phyloP scores from a whole-genome alignment of 92 coral and sea anemone genomes.

The Ricordea florida region DNA sequence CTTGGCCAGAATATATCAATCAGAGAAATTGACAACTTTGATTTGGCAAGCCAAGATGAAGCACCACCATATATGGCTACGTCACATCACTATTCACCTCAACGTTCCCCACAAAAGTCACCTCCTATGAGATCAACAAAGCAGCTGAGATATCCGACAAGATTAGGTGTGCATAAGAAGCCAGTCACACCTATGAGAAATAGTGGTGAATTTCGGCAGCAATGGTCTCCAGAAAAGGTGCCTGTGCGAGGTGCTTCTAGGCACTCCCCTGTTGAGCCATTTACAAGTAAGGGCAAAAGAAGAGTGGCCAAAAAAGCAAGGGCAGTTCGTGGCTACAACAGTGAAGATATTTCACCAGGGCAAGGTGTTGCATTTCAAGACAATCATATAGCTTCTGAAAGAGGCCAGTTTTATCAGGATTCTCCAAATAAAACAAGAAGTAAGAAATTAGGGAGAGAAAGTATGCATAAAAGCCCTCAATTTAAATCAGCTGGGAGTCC shows the following conservation, averaged over 20 bases:
- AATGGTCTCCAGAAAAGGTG: no score
- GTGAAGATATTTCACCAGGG: background rate
- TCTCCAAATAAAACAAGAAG: background rate
- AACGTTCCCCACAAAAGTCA: slow-evolving; percentile 25
- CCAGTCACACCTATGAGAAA: no score
- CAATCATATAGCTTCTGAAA: background rate
- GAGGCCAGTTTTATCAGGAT: background rate
- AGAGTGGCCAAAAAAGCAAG: slow-evolving; percentile 4
- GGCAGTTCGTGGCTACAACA: background rate
- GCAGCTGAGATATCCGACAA: slow-evolving; percentile 8
- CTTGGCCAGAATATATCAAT: slow-evolving; percentile 90
- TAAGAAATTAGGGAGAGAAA: background rate
- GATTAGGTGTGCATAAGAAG: background rate
- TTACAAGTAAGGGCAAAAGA: background rate
- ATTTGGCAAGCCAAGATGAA: background rate
- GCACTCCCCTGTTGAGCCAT: background rate
- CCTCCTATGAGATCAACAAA: background rate
- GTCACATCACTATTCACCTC: slow-evolving; percentile 2
- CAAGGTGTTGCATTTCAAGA: background rate
- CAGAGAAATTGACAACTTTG: slow-evolving; percentile 84
- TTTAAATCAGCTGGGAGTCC: slow-evolving; percentile 13
- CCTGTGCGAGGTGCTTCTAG: background rate
- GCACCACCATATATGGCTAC: background rate
- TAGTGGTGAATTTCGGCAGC: no score
- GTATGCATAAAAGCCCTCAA: background rate